Evolutionary conservation across 2,113 vertebrate genomes (phyloP), one percentile per base, ranked within the genome.

Genomic region (Thermophis baileyi): DNA sequence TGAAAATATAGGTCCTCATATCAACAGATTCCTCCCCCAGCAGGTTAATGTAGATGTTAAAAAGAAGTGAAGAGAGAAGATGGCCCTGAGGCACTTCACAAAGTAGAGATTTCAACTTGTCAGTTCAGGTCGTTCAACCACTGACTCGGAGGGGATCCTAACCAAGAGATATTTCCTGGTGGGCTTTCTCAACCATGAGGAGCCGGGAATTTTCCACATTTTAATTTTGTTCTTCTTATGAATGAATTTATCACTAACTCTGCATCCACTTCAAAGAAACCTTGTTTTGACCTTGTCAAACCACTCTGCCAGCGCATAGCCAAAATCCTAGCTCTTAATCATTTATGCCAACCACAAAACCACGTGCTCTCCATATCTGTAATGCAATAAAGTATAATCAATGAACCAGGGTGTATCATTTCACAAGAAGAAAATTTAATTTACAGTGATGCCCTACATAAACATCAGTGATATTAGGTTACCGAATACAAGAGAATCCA

Each of bases 351-450:
- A 85, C 74, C 60, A 91, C 85, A 87, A 90, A 91, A 85, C 88
- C 54, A 1, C 24, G 10, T 24, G 81, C 25, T 93, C 40, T 90
- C 10, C 92, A 93, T 93, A 57, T 30, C 91, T 81, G 3, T 93
- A 93, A 95, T 92, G 88, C 53, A 94, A 87, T 96, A 93, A 95
- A 96, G 94, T 92, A 92, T 69, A 96, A 95, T n/a, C 93, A 94
- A 55, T 91, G 88, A 94, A 94, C 63, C 91, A 90, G 89, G 63
- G 90, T 90, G 30, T 94, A 94, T 94, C 93, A 90, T 94, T 91
- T 95, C 93, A 95, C 27, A 54, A 50, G 91, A 95, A 95, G 94
- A 96, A 90, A 97, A 95, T 97, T 91, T 95, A 92, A 97, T 97
- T 97, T 95, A 86, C 92, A 94, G 92, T 55, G 92, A n/a, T 91